Evolutionary conservation across 2,113 vertebrate species (phyloP).

Genomic region (Cyanistes caeruleus): DNA sequence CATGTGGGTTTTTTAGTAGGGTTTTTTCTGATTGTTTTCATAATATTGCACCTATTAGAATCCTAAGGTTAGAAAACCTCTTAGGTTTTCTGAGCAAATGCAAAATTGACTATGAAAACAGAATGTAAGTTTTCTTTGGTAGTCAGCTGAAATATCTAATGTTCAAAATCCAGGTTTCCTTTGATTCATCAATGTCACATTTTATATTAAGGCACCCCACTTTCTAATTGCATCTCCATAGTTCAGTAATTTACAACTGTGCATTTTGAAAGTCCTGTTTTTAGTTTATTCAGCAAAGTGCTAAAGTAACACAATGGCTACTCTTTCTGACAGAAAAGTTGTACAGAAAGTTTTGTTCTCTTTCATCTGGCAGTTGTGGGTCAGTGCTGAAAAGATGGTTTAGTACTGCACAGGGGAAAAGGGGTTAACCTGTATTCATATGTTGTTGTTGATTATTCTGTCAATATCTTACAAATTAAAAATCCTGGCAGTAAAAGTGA

Average conservation of each 20-base stretch:
- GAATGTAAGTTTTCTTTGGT: constrained; percentile 60
- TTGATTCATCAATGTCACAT: constrained; percentile 78
- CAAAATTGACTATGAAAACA: constrained; percentile 31
- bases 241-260: constrained; percentile 63
- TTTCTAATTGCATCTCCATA: constrained; percentile 73
- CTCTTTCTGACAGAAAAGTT: neutral
- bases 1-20: fast-evolving
- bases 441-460: neutral
- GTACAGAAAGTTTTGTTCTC: neutral
- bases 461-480: neutral
- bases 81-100: constrained; percentile 54
- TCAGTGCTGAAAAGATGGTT: neutral
- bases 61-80: neutral
- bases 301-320: neutral
- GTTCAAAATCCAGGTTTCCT: constrained; percentile 74
- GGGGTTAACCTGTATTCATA: neutral
- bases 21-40: neutral
- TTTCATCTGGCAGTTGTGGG: neutral
- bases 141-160: constrained; percentile 70
- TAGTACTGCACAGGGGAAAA: neutral
- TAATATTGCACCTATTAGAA: neutral
- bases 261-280: constrained; percentile 52
- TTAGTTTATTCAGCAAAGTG: constrained; percentile 70
- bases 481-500: neutral
- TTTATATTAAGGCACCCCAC: constrained; percentile 71